Percentiles rank a stretch among this genome's conserved stretches.
Evolutionary conservation across 2,888 invertebrate species (phyloP).

Genomic region (Onthophagus sagittarius): DNA sequence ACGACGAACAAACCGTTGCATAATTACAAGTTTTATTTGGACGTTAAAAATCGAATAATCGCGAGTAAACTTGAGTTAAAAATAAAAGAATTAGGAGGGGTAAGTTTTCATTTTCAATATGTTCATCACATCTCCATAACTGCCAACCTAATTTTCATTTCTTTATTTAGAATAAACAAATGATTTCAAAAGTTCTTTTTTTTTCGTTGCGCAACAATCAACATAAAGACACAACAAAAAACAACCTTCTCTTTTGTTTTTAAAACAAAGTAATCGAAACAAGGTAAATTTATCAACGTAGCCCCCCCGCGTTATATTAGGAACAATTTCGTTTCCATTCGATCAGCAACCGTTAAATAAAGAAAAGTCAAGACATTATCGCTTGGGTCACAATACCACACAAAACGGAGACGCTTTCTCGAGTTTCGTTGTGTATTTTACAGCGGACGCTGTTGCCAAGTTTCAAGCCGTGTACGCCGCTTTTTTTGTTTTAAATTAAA

Average conservation of each 20-base stretch:
- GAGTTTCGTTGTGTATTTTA: constrained; percentile 48
- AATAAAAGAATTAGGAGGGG: constrained; percentile 70
- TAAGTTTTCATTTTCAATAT: constrained; percentile 48
- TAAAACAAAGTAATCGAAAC: constrained; percentile 7
- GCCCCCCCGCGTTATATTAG: not conserved
- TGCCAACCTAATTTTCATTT: not conserved
- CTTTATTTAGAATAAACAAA: constrained; percentile 2
- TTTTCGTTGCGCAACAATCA: constrained; percentile 20
- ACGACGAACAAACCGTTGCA: constrained; percentile 54
- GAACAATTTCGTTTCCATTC: too few relatives aligned
- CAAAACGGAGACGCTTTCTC: constrained; percentile 30
- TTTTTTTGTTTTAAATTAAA: constrained; percentile 17
- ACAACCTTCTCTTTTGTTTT: constrained; percentile 14
- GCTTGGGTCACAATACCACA: constrained; percentile 16
- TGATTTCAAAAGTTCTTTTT: constrained; percentile 6
- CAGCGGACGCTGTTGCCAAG: constrained; percentile 32
- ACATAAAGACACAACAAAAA: too few relatives aligned
- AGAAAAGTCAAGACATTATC: not conserved
- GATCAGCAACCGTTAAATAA: not conserved
- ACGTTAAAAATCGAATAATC: constrained; percentile 66
- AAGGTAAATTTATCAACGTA: constrained; percentile 20
- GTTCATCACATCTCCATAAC: too few relatives aligned
- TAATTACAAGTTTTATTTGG: constrained; percentile 71
- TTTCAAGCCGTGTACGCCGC: constrained; percentile 4
- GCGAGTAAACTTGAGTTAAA: constrained; percentile 63